Conservation (phyloP, 2,113 vertebrate species). For the Mungos mungo region DNA sequence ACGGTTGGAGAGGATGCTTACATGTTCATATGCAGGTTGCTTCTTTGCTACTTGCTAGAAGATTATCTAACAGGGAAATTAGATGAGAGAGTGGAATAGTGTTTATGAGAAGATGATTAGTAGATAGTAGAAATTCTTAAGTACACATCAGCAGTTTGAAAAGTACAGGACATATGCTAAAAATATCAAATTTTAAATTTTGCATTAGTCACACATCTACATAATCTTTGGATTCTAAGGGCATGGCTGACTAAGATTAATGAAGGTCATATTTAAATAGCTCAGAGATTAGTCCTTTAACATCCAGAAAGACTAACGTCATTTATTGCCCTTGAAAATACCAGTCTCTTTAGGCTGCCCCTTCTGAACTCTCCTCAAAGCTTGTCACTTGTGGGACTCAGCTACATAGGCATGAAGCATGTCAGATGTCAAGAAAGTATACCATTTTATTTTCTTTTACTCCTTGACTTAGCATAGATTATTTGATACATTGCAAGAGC, state of each 20-base stretch:
- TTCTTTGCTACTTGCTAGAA: neutral
- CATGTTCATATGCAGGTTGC: neutral
- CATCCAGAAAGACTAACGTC: neutral
- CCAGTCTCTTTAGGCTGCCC: neutral
- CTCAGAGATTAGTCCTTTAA: neutral
- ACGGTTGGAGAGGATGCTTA: neutral
- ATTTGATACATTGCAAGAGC: neutral
- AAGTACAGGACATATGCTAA: neutral
- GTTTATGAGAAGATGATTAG: neutral
- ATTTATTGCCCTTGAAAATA: neutral
- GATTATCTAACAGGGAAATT: neutral
- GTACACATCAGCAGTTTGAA: neutral
- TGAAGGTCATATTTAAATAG: slow-evolving; percentile 9
- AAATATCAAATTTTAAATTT: slow-evolving; percentile 16
- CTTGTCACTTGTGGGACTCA: slow-evolving; percentile 19
- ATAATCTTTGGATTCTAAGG: neutral
- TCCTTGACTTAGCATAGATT: neutral
- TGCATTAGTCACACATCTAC: neutral
- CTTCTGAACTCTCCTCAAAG: slow-evolving; percentile 9
- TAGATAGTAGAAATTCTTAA: neutral
- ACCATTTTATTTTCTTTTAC: neutral
- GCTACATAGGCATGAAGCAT: neutral
- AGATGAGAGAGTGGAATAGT: neutral
- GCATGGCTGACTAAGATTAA: neutral
- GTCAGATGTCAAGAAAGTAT: neutral